Evolutionary conservation across 2,113 vertebrate genomes (phyloP).

Genomic region (Brevimyrus niger): DNA sequence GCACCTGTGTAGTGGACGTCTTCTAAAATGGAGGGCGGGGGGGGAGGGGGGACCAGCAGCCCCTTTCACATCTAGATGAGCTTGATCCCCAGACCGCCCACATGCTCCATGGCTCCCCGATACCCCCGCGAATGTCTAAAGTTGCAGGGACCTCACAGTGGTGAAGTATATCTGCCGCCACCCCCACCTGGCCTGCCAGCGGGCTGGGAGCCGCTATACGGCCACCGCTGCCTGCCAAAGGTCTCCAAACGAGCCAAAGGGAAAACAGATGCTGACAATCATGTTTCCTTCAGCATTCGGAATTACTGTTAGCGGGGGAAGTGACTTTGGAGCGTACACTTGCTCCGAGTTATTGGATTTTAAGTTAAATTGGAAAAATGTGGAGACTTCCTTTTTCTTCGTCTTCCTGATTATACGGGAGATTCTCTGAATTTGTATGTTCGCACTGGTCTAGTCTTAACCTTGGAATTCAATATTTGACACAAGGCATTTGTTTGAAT

Average conservation of each 20-base stretch:
- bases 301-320: constrained; percentile 40
- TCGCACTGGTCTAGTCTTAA: not conserved
- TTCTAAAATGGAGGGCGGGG: not conserved
- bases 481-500: not conserved
- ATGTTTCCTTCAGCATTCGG: constrained; percentile 29
- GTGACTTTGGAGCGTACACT: constrained; percentile 36
- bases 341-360: constrained; percentile 46
- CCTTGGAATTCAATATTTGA: not conserved
- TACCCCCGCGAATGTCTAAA: not conserved
- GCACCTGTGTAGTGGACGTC: not conserved
- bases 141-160: not conserved
- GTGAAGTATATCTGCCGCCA: not conserved
- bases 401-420: not conserved
- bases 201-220: not conserved
- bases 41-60: not conserved
- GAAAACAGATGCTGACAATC: constrained; percentile 57
- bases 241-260: constrained; percentile 37
- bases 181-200: not conserved
- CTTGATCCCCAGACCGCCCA: not conserved
- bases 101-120: not conserved
- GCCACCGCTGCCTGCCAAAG: constrained; percentile 30
- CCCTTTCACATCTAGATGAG: not conserved
- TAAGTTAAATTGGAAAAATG: constrained; percentile 36
- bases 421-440: not conserved
- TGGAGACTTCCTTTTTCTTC: constrained; percentile 15